Evolutionary conservation across 2,797 vertebrate species (phyloP).

Genomic region (Simalia tracyae): DNA sequence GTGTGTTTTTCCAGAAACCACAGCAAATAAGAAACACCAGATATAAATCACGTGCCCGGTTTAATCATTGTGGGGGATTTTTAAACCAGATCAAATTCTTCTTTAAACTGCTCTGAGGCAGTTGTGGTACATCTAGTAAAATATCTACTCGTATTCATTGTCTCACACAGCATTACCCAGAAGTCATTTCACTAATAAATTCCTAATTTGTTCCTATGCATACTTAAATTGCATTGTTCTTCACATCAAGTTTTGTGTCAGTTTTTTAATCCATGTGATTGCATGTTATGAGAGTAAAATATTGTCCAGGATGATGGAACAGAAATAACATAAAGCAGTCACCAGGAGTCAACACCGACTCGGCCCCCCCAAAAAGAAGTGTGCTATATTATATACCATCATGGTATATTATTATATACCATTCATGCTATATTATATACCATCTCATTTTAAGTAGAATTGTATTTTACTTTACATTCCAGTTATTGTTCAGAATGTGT

Average conservation of each 20-base stretch:
- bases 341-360: neutral
- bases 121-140: neutral
- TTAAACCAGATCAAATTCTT: neutral
- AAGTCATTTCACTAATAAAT: neutral
- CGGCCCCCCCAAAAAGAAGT: neutral
- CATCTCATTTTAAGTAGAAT: conserved; percentile 33
- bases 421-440: neutral
- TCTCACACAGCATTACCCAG: neutral
- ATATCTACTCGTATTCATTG: neutral
- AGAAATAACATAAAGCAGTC: conserved; percentile 5
- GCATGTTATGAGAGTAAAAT: neutral
- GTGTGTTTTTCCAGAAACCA: accelerated
- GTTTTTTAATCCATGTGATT: neutral
- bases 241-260: conserved; percentile 1
- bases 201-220: neutral
- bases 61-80: neutral
- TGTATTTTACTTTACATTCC: conserved; percentile 43
- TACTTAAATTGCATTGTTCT: neutral
- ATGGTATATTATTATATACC: no score
- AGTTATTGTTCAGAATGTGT: conserved; percentile 23
- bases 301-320: neutral
- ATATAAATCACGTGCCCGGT: neutral
- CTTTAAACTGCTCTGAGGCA: neutral
- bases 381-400: neutral
- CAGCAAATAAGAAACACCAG: neutral